phyloP scores from a whole-genome alignment of 2,113 vertebrate species.

The Sterrhoptilus dennistouni region DNA sequence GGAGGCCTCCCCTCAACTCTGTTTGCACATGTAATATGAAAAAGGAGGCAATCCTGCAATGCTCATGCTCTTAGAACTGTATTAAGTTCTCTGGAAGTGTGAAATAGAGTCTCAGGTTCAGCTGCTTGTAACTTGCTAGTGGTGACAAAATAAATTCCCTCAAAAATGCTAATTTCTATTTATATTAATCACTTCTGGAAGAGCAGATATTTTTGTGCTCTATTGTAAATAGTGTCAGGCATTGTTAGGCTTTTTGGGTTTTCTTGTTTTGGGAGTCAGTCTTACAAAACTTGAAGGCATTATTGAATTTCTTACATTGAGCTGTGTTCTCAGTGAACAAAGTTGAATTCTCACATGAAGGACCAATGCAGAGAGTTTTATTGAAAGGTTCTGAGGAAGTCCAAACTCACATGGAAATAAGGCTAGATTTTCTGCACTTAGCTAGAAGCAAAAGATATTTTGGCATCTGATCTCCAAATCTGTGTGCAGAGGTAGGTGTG shows the following conservation, averaged over 20 bases:
- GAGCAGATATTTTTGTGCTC: background rate
- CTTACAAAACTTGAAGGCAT: background rate
- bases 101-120: background rate
- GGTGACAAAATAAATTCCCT: background rate
- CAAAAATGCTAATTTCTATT: background rate
- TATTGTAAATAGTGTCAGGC: background rate
- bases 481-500: background rate
- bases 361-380: background rate
- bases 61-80: background rate
- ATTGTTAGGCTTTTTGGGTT: background rate
- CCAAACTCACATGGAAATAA: background rate
- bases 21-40: background rate
- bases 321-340: fast-evolving
- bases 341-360: background rate
- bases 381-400: background rate
- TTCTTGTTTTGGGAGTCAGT: background rate
- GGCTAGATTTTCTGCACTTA: background rate
- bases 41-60: background rate
- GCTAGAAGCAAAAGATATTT: background rate
- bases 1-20: background rate
- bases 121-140: background rate
- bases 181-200: background rate
- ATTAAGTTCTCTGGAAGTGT: background rate
- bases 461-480: background rate
- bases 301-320: background rate